Evolutionary conservation across 2,113 vertebrate species (phyloP), one percentile per base, ranked within the genome.

Genomic region (Haemorhous mexicanus): DNA sequence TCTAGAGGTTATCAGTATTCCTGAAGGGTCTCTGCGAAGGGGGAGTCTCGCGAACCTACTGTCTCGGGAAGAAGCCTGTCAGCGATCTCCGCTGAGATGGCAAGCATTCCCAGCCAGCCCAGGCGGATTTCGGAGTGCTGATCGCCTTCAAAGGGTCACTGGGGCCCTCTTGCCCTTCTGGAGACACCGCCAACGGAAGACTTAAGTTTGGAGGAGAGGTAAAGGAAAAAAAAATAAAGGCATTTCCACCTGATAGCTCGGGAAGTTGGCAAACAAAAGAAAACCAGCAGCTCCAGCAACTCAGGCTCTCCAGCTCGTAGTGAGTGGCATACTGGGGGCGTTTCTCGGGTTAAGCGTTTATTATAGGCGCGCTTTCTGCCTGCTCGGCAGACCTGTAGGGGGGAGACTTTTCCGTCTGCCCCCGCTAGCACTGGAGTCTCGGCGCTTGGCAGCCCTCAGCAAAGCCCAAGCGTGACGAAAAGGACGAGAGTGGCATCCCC

Each of bases 91-190:
- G 13, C 26, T 14, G 66, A 11, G 16, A 67, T 9, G n/a, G 7
- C 24, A 30, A 75, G 16, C 7, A 20, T 21, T n/a, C 26, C 32
- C 35, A 49, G 7, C 0, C 15, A 63, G 11, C 17, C 26, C 27
- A 26, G 44, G 11, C 0, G 4, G 9, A 26, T 62, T 77, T 89
- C 1, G 5, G 26, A 18, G 16, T 17, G 19, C 28, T 50, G 27
- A 23, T 39, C 1, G 2, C 30, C 58, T 43, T 66, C 41, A 33
- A 21, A 13, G 7, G 1, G 14, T 70, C 67, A 8, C 19, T 9
- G 19, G 11, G 11, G 4, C 33, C 18, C 21, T 9, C 47, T 58
- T 64, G 62, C 7, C 44, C 14, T 18, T 23, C 14, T 23, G 78
- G 33, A 49, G 24, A 59, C 21, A 26, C 16, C 1, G 2, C 14